A percentile compares a stretch with the other conserved stretches of the same genome.
Evolutionary conservation across 2,113 vertebrate species (phyloP).

Genomic region (Geococcyx californianus): DNA sequence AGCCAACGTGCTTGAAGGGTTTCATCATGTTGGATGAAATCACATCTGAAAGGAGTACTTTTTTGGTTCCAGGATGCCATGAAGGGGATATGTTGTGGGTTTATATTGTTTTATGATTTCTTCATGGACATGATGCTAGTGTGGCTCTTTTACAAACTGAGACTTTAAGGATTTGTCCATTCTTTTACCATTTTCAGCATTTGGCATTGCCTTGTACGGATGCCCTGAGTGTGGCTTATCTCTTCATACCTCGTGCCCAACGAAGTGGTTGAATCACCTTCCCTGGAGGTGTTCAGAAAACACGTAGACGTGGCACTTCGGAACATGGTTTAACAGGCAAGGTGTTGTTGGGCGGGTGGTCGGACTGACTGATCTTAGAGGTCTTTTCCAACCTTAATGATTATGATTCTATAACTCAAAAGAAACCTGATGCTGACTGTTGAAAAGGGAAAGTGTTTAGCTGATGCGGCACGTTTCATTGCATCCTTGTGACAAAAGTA

Average conservation of each 20-base stretch:
- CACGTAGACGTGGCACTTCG: no score
- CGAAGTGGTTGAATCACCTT: no score
- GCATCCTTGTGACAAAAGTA: neutral
- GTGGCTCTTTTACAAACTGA: neutral
- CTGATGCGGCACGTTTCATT: neutral
- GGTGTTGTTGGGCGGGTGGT: no score
- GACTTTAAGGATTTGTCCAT: neutral
- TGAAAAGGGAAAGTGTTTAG: neutral
- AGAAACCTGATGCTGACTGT: neutral
- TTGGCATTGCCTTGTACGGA: neutral
- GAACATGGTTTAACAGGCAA: no score
- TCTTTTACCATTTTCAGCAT: neutral
- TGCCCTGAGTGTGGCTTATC: neutral
- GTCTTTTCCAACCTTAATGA: no score
- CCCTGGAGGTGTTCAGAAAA: no score
- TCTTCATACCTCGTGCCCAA: neutral
- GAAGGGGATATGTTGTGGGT: neutral
- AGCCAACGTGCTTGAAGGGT: neutral
- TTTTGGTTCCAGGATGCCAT: neutral
- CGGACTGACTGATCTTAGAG: no score
- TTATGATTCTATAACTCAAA: no score
- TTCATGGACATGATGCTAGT: neutral
- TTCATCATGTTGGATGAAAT: neutral
- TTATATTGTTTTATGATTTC: neutral
- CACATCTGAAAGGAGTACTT: neutral